Conservation (phyloP, 2,113 vertebrate genomes). For the Sceloporus tristichus region DNA sequence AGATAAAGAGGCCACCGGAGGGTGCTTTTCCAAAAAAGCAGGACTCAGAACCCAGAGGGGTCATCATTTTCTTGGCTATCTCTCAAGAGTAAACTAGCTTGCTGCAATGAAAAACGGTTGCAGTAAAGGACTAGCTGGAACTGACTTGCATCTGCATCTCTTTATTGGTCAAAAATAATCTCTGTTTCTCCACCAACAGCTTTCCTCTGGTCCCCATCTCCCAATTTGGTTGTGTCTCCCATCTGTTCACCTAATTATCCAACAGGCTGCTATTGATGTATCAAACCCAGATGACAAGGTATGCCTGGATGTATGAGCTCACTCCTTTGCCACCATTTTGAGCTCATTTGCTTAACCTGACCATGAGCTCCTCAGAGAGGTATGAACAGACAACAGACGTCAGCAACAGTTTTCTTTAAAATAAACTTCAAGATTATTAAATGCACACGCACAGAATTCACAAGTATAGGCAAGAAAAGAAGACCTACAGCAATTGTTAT, state of each 20-base stretch:
- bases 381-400: neutral
- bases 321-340: slow-evolving; percentile 45
- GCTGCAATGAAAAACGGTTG: slow-evolving; percentile 34
- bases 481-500: neutral
- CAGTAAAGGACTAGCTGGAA: neutral
- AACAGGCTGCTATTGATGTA: slow-evolving; percentile 27
- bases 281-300: slow-evolving; percentile 33
- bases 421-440: neutral
- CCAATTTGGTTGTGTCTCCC: slow-evolving; percentile 42
- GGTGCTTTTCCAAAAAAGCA: neutral
- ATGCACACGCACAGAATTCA: neutral
- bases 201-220: slow-evolving; percentile 47
- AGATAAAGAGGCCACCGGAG: neutral
- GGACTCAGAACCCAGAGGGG: neutral
- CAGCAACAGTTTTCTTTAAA: neutral
- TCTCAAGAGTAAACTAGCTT: slow-evolving; percentile 16
- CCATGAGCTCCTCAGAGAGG: slow-evolving; percentile 14
- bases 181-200: slow-evolving; percentile 21
- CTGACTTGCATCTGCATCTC: neutral
- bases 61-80: neutral
- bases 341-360: slow-evolving; percentile 34
- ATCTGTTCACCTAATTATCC: slow-evolving; percentile 57
- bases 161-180: slow-evolving; percentile 35
- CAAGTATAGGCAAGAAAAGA: neutral
- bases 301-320: neutral